Percentiles rank a stretch among this genome's conserved stretches.
phyloP scores from a whole-genome alignment of 2,113 vertebrate genomes.

The Mionectes macconnelli region DNA sequence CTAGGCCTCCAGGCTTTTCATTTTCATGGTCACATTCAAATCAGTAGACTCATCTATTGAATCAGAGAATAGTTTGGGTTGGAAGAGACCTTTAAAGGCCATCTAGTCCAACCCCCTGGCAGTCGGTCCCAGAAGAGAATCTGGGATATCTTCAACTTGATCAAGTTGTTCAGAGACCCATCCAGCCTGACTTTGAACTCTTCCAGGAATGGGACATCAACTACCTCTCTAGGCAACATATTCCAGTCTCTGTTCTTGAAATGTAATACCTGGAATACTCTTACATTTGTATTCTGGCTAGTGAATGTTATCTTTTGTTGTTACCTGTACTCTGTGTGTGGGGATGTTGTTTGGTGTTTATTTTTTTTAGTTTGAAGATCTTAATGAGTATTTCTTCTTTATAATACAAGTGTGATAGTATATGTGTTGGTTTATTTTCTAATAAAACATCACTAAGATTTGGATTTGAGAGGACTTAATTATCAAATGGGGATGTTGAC shows the following conservation, averaged over 20 bases:
- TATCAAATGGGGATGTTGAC: background rate
- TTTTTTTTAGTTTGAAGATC: background rate
- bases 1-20: background rate
- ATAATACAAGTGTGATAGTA: background rate
- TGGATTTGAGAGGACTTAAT: background rate
- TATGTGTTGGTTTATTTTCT: background rate
- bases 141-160: background rate
- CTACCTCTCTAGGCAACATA: background rate
- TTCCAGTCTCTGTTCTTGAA: background rate
- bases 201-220: background rate
- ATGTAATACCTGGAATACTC: background rate
- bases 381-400: background rate
- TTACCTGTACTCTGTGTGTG: background rate
- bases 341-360: background rate
- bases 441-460: background rate
- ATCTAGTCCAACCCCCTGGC: background rate
- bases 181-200: background rate
- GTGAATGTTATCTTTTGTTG: background rate
- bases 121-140: too few species aligned
- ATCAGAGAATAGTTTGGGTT: background rate
- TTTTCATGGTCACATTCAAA: background rate
- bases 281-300: background rate
- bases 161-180: background rate
- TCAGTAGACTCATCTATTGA: background rate
- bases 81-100: background rate